Evolutionary conservation across 2,113 vertebrate species (phyloP), one percentile per base, ranked within the genome.

Genomic region (Ursus arctos): DNA sequence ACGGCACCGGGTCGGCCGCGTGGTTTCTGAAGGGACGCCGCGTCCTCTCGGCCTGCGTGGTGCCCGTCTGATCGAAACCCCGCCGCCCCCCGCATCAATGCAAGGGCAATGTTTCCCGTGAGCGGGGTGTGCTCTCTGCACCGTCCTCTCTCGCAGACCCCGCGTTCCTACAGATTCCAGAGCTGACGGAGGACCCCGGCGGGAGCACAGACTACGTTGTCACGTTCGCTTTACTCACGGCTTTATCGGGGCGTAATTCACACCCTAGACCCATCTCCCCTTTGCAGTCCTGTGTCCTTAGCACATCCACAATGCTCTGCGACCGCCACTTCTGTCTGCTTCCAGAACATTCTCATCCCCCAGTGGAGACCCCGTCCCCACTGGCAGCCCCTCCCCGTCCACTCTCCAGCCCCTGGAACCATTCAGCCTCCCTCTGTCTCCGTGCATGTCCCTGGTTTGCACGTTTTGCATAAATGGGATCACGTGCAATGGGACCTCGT

Each of bases 191-290:
- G 71, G 8, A 4, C 21, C 40, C 21, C 0, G 9, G 5, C 0
- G 6, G 40, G 53, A 5, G 69, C 57, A 2, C 1, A 18, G 21
- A 0, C 4, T 12, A 7, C 1, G 3, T 2, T n/a, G 4, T 13
- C 24, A 10, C 11, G n/a, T 21, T 8, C 4, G 5, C 7, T 19
- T 0, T 6, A 19, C 40, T 0, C 4, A 7, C 3, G 6, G 16
- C 7, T 0, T 57, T 22, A 24, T 11, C 0, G 2, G 59, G 71
- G 59, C 3, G 7, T 11, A 24, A n/a, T 7, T 76, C 36, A 33
- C 53, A 33, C 6, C 18, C 36, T 16, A 59, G 57, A 59, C 57
- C 57, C 21, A 19, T 3, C 7, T 59, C 57, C 21, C 57, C 7
- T 59, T 22, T 59, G 57, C 57, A 59, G 57, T 59, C 7, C 6